Evolutionary conservation across 2,797 vertebrate genomes (phyloP).

Genomic region (Phrynocephalus forsythii): DNA sequence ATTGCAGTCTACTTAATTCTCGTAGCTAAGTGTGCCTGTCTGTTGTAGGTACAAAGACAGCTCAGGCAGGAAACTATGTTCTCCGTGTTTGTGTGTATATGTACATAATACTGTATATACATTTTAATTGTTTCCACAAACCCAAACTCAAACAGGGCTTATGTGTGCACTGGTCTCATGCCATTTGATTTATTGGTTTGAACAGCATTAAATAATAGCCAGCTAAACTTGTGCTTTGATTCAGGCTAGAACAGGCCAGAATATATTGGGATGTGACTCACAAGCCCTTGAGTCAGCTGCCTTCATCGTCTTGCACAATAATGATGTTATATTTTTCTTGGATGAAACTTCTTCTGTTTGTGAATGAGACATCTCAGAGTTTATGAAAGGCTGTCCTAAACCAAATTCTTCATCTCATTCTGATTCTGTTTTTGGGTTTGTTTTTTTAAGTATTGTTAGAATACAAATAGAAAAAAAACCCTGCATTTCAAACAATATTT

Average conservation of each 20-base stretch:
- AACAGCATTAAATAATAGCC: not conserved
- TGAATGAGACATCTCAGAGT: conserved; percentile 24
- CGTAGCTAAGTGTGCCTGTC: conserved; percentile 17
- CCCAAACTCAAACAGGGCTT: not conserved
- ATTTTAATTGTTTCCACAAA: conserved; percentile 38
- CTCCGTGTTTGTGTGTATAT: not conserved
- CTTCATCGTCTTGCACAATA: conserved; percentile 44
- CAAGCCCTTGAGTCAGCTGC: conserved; percentile 37
- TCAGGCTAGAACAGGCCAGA: conserved; percentile 43
- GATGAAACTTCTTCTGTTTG: not conserved
- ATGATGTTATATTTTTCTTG: not conserved
- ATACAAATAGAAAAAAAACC: not conserved
- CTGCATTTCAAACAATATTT: not conserved
- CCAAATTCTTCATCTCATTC: conserved; percentile 3
- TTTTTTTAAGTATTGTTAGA: not conserved
- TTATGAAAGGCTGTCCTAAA: conserved; percentile 26
- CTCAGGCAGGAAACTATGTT: conserved; percentile 19
- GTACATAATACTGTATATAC: conserved; percentile 12
- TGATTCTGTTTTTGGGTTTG: not conserved
- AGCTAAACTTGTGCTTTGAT: conserved; percentile 22
- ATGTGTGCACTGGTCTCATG: not conserved
- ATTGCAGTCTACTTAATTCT: not conserved
- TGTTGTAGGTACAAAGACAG: conserved; percentile 29
- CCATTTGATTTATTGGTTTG: conserved; percentile 12
- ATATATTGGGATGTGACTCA: conserved; percentile 41